Conservation (phyloP, 2,888 invertebrate genomes). For the Zaprionus lineosus region DNA sequence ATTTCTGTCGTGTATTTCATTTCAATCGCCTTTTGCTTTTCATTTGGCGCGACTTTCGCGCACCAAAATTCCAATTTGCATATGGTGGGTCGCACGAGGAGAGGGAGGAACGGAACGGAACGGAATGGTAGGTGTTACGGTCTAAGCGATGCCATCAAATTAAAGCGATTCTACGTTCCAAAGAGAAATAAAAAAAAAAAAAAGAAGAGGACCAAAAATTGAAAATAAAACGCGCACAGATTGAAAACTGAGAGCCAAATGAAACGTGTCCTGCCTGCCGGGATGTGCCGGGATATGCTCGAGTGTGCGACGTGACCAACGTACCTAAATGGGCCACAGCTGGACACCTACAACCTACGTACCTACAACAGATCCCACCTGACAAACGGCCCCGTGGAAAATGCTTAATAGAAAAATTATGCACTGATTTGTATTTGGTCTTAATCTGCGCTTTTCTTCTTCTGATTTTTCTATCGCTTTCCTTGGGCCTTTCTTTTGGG, state of each 20-base stretch:
- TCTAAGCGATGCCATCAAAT: conserved; percentile 64
- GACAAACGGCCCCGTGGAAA: conserved; percentile 26
- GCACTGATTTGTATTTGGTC: conserved; percentile 75
- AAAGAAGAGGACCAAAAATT: conserved; percentile 46
- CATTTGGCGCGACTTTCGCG: conserved; percentile 69
- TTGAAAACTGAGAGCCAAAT: conserved; percentile 69
- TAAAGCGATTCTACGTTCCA: too few species aligned
- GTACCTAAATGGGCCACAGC: conserved; percentile 35
- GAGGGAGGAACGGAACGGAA: neutral
- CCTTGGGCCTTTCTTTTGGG: conserved; percentile 16
- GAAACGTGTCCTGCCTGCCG: conserved; percentile 55
- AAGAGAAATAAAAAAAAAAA: too few species aligned
- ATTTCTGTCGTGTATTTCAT: conserved; percentile 73
- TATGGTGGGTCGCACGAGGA: conserved; percentile 25
- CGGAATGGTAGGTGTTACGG: too few species aligned
- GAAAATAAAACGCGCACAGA: conserved; percentile 74
- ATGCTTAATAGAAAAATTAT: conserved; percentile 77
- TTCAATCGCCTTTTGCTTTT: conserved; percentile 71
- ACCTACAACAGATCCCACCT: neutral
- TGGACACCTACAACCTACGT: conserved; percentile 19
- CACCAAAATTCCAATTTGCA: conserved; percentile 60
- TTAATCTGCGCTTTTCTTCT: conserved; percentile 49
- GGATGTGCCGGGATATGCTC: conserved; percentile 7
- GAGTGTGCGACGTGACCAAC: conserved; percentile 38
- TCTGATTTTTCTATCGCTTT: neutral